Conservation (phyloP, 1,140 invertebrate species). For the Pemphigus obesinymphae region DNA sequence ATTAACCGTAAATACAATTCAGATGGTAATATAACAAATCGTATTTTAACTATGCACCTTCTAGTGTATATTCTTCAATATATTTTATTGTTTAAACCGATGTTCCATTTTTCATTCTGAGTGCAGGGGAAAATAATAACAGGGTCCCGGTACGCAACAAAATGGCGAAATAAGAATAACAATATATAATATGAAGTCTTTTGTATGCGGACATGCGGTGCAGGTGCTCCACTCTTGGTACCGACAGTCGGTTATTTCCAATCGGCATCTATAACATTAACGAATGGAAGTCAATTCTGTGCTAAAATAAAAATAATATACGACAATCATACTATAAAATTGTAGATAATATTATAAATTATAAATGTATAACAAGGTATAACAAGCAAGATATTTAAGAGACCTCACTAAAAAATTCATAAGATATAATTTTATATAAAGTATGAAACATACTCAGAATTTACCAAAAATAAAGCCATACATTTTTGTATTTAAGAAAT, state of each 20-base stretch:
- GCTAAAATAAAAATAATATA: not conserved
- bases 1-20: conserved; percentile 39
- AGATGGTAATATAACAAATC: conserved; percentile 35
- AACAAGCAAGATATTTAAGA: no score
- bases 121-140: conserved; percentile 35
- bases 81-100: conserved; percentile 25
- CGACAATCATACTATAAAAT: no score
- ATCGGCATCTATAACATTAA: not conserved
- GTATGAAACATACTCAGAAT: no score
- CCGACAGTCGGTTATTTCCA: conserved; percentile 1
- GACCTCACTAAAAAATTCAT: no score
- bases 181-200: conserved; percentile 39
- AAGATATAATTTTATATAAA: no score
- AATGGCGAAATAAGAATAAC: conserved; percentile 41
- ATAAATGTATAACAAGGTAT: no score
- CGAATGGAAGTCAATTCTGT: not conserved
- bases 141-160: not conserved
- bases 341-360: no score
- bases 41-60: conserved; percentile 26
- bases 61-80: conserved; percentile 9
- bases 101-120: conserved; percentile 26
- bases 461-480: no score
- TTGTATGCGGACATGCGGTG: not conserved
- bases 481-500: no score
- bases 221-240: conserved; percentile 24